These are phyloP conservation scores for Rallus crepitans DNA, from an alignment of 2,797 vertebrate genomes.

Conservation along the genomic window DNA sequence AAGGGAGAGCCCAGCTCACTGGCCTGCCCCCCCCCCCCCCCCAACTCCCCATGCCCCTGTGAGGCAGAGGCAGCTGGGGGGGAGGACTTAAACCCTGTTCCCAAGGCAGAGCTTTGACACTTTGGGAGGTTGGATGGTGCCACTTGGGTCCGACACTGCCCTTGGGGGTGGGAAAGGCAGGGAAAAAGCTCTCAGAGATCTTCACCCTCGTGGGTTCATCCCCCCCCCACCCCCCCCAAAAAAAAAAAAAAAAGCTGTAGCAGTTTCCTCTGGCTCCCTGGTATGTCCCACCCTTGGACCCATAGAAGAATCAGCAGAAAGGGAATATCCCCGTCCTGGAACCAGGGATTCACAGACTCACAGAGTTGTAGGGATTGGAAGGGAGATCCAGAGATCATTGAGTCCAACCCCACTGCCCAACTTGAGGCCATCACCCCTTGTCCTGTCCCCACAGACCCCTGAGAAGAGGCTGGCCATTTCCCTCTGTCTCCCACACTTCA, in stretches of 20 bases:
- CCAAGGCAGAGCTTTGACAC: too few species aligned
- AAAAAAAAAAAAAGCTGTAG: too few species aligned
- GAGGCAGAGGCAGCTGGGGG: not conserved
- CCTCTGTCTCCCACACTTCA: too few species aligned
- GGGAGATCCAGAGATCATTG: too few species aligned
- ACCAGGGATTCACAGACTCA: too few species aligned
- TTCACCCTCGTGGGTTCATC: not conserved
- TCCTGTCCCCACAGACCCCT: too few species aligned
- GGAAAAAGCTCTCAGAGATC: not conserved
- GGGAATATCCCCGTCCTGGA: too few species aligned
- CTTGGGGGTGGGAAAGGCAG: not conserved
- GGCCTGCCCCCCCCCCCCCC: not conserved
- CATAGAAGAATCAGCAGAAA: not conserved
- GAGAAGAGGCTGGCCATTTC: too few species aligned
- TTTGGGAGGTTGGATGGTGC: rapidly evolving
- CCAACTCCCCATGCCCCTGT: rapidly evolving
- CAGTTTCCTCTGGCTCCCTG: not conserved
- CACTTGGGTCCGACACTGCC: not conserved
- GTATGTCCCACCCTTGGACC: not conserved
- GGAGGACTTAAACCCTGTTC: not conserved
- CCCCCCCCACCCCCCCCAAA: not conserved
- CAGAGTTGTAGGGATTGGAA: too few species aligned
- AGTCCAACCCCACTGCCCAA: too few species aligned
- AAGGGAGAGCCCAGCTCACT: not conserved
- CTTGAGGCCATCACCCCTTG: too few species aligned